Evolutionary conservation across 2,888 invertebrate species (phyloP).

Genomic region (Psylliodes chrysocephalus): DNA sequence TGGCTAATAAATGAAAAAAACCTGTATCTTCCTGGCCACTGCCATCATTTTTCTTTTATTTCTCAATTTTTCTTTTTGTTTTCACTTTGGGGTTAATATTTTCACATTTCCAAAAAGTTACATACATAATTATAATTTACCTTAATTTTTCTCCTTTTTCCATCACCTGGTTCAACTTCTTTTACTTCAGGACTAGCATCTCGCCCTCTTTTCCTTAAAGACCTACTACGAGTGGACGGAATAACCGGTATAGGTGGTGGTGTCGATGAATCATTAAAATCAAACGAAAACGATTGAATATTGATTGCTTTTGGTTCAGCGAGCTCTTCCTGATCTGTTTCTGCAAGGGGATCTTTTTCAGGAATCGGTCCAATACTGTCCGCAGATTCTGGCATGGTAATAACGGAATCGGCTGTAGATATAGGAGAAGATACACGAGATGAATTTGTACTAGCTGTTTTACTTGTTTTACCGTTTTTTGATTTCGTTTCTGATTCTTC

Average conservation of each 20-base stretch:
- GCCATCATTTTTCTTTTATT: no score
- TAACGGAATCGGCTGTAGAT: conserved; percentile 37
- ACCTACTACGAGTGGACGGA: conserved; percentile 35
- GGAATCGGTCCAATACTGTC: conserved; percentile 43
- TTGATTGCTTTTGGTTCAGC: conserved; percentile 36
- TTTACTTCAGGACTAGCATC: conserved; percentile 47
- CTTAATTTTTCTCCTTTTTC: conserved; percentile 51
- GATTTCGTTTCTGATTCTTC: neutral
- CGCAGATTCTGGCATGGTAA: conserved; percentile 36
- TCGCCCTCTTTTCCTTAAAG: conserved; percentile 53
- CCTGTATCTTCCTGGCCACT: no score
- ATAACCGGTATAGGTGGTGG: conserved; percentile 43
- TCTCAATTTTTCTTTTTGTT: no score
- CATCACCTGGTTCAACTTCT: conserved; percentile 35
- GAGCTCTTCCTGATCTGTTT: conserved; percentile 63
- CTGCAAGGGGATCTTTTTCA: conserved; percentile 61
- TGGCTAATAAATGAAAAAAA: no score
- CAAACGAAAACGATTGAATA: conserved; percentile 53
- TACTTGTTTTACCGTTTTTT: neutral
- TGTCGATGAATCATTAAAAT: conserved; percentile 51
- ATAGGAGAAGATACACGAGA: conserved; percentile 35
- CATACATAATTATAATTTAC: no score
- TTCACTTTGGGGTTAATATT: no score
- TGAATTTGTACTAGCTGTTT: conserved; percentile 34
- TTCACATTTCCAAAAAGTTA: no score